These are phyloP conservation scores for Sciurus vulgaris DNA, from an alignment of 2,797 vertebrate genomes.

Conservation along the genomic window DNA sequence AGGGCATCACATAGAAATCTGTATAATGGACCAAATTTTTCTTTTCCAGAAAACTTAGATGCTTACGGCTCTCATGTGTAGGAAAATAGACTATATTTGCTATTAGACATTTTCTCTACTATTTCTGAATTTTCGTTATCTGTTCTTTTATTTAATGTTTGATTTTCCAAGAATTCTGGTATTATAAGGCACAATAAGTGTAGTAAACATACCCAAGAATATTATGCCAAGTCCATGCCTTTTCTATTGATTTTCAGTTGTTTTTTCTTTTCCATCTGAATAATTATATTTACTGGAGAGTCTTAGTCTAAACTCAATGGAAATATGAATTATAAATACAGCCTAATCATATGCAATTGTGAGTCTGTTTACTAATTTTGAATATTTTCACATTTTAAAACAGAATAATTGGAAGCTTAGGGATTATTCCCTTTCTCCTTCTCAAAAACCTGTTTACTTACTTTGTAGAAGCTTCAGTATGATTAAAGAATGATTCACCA, in stretches of 20 bases:
- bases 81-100: neutral
- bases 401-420: neutral
- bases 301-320: slow-evolving; percentile 19
- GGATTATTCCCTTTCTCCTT: neutral
- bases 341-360: neutral
- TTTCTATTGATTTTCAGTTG: slow-evolving; percentile 40
- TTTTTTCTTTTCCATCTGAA: slow-evolving; percentile 43
- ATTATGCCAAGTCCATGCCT: neutral
- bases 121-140: slow-evolving; percentile 47
- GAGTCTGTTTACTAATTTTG: slow-evolving; percentile 24
- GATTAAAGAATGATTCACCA: neutral
- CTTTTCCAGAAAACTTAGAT: slow-evolving; percentile 20
- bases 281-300: slow-evolving; percentile 40
- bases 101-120: neutral
- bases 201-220: neutral
- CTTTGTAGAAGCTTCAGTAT: slow-evolving; percentile 6
- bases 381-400: slow-evolving; percentile 59
- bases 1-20: neutral
- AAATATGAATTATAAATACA: slow-evolving; percentile 36
- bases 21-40: neutral
- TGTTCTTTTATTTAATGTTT: slow-evolving; percentile 36
- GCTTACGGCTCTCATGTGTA: neutral
- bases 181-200: neutral
- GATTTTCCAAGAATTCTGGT: slow-evolving; percentile 16
- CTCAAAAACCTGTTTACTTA: neutral